A percentile compares a stretch with the other conserved stretches of the same genome.
These are phyloP conservation scores for Myotis brandtii DNA, from an alignment of 2,113 vertebrate genomes.

Conservation along the genomic window DNA sequence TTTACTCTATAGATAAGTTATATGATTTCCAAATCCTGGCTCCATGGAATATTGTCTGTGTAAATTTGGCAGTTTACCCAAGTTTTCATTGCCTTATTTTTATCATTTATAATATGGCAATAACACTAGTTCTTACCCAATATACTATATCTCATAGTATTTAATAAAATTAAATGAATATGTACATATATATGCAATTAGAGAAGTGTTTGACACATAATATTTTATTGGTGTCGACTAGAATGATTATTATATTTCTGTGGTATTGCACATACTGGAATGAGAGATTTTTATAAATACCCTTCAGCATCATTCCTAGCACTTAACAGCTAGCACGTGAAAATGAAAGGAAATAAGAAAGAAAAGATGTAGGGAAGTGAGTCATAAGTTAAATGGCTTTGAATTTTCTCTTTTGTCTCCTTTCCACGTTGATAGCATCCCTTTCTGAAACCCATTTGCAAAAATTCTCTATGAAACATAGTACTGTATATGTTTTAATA, in stretches of 20 bases:
- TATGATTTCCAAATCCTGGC: neutral
- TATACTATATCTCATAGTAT: neutral
- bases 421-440: neutral
- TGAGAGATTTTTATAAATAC: neutral
- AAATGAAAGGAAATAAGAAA: neutral
- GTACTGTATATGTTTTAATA: neutral
- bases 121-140: neutral
- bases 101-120: neutral
- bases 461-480: neutral
- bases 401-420: neutral
- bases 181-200: neutral
- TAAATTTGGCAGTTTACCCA: neutral
- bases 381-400: neutral
- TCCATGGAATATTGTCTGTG: neutral
- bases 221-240: neutral
- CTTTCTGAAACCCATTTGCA: neutral
- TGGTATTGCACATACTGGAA: neutral
- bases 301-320: neutral
- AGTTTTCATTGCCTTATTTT: neutral
- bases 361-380: neutral
- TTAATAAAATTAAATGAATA: neutral
- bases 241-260: neutral
- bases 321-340: neutral
- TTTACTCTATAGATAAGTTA: neutral
- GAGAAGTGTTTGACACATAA: neutral